Conservation (phyloP, 2,113 vertebrate species). For the Datnioides undecimradiatus region DNA sequence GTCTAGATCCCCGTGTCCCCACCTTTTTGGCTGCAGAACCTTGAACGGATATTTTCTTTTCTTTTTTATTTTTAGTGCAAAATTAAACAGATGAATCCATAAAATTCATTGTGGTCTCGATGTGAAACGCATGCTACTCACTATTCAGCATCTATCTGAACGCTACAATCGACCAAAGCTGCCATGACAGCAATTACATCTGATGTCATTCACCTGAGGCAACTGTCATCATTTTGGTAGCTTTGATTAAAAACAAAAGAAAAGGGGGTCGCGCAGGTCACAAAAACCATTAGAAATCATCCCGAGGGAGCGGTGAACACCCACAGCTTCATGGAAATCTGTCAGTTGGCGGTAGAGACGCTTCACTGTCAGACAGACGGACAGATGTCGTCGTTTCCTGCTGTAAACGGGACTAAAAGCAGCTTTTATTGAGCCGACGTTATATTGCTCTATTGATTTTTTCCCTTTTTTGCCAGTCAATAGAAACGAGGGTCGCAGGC, state of each 20-base stretch:
- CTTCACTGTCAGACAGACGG: slow-evolving; percentile 7
- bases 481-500: neutral
- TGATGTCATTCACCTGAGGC: neutral
- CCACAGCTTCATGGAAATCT: neutral
- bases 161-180: neutral
- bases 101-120: neutral
- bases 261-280: neutral
- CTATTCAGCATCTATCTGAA: neutral
- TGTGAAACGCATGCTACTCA: neutral
- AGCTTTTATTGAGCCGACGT: neutral
- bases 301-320: slow-evolving; percentile 20
- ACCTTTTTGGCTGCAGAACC: neutral
- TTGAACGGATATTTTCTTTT: neutral
- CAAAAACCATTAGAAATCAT: neutral
- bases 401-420: slow-evolving; percentile 41
- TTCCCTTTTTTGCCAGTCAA: neutral
- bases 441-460: slow-evolving; percentile 48
- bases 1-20: neutral
- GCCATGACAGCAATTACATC: slow-evolving; percentile 2
- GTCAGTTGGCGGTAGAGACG: neutral
- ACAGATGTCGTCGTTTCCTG: slow-evolving; percentile 14
- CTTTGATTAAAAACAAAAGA: slow-evolving; percentile 36
- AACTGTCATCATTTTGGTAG: neutral
- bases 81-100: neutral
- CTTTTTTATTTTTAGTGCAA: neutral